These are phyloP conservation scores for Brachystomella parvula DNA, from an alignment of 1,140 invertebrate genomes.

Conservation along the genomic window DNA sequence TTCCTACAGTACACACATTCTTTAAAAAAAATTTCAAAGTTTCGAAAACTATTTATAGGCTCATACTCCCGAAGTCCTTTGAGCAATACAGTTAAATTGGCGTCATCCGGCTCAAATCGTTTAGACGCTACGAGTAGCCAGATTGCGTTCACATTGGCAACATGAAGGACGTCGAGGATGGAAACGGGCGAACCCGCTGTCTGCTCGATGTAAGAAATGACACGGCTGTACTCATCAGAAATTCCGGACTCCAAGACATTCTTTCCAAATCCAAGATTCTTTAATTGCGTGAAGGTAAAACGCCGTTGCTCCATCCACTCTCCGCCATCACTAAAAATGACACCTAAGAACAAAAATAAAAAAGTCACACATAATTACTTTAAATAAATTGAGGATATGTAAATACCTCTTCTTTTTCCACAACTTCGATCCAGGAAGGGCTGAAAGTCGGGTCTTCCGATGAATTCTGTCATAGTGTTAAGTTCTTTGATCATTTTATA, in stretches of 20 bases:
- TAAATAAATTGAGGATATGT: not conserved
- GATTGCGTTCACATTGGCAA: slow-evolving; percentile 15
- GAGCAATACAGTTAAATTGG: slow-evolving; percentile 8
- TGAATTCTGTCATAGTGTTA: not conserved
- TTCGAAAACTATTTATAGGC: not conserved
- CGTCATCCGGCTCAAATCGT: slow-evolving; percentile 17
- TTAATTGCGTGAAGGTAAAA: slow-evolving; percentile 8
- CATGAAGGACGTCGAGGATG: slow-evolving; percentile 18
- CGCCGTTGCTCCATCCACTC: slow-evolving; percentile 21
- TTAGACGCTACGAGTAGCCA: slow-evolving; percentile 22
- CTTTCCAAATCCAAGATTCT: slow-evolving; percentile 14
- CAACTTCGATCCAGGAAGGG: slow-evolving; percentile 7
- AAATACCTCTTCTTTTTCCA: slow-evolving; percentile 3
- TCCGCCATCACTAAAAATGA: slow-evolving; percentile 13
- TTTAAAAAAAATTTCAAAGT: no score
- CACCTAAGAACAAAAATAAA: not conserved
- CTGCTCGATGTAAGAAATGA: not conserved
- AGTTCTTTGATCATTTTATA: slow-evolving; percentile 15
- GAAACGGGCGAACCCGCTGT: slow-evolving; percentile 11
- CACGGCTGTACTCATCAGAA: slow-evolving; percentile 14
- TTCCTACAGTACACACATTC: slow-evolving; percentile 15
- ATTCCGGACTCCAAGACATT: slow-evolving; percentile 8
- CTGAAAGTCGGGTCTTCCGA: slow-evolving; percentile 12
- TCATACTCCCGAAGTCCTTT: slow-evolving; percentile 13
- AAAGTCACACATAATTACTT: not conserved